Base-by-base conservation (phyloP, 2,113 vertebrate species). In the Heterotilapia buettikoferi region DNA sequence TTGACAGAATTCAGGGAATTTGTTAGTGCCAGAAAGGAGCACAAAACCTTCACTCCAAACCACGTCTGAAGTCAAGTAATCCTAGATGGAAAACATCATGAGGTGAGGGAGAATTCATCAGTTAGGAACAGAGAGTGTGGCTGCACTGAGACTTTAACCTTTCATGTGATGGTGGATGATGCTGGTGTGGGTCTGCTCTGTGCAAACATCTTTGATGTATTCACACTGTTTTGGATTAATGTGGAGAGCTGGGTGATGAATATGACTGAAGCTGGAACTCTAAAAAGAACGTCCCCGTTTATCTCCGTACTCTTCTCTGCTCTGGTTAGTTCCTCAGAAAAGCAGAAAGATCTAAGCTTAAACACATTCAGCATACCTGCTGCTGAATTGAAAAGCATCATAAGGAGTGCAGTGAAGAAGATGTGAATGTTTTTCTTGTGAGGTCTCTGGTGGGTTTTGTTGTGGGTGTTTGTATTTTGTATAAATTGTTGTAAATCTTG, bases 261-360 rank as follows among this genome's bases (percentile, higher is more conserved):
- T 26, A 73, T 26, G 36, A 6, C 21, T 43, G n/a, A 66, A 11
- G 29, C 16, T 63, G 59, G 59, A 31, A 18, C 18, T 52, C 4
- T 9, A 19, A 14, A 14, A 13, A 45, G 43, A 56, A 63, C 1
- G 2, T 6, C 33, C n/a, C 0, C 5, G 3, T 71, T 24, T 9
- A 14, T 19, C 33, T 36, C 18, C 0, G 0, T 21, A 38, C 61
- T 33, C 63, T 1, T 21, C 61, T 68, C 36, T 68, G 38, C 13
- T 45, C 2, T 9, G 21, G 12, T 43, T 43, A 0, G 13, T 73
- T 18, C 66, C 38, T 43, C 61, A 66, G 33, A 38, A 66, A 66
- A 1, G 2, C 63, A 40, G 63, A 68, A 0, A 40, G 11, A 13
- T 38, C 19, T 21, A 0, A 8, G 33, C 61, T n/a, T 66, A 66